phyloP scores from a whole-genome alignment of 1,140 invertebrate species.

The Magallana angulata region DNA sequence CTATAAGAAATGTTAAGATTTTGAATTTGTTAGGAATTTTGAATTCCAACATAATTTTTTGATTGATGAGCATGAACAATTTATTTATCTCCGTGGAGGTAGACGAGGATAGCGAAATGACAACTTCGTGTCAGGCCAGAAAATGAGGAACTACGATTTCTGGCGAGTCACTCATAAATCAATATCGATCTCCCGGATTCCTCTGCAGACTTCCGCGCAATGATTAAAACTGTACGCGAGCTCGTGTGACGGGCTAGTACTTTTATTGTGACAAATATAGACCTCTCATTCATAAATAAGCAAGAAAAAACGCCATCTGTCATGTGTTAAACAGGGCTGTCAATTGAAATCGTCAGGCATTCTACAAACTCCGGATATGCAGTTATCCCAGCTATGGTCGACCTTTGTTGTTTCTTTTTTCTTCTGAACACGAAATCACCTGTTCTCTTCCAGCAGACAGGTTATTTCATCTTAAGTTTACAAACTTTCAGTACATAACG shows the following conservation, averaged over 20 bases:
- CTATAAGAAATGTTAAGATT: neutral
- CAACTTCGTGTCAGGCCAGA: neutral
- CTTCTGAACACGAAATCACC: too few relatives aligned
- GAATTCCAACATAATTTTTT: neutral
- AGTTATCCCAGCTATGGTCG: neutral
- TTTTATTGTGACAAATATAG: conserved; percentile 33
- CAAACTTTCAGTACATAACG: too few relatives aligned
- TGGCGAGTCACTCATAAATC: neutral
- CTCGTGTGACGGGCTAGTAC: conserved; percentile 3
- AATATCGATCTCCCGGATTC: neutral
- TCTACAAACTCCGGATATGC: conserved; percentile 26
- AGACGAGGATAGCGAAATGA: neutral
- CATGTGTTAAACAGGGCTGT: conserved; percentile 25
- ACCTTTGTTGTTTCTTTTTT: too few relatives aligned
- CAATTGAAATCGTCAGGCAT: conserved; percentile 21
- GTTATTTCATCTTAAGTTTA: too few relatives aligned
- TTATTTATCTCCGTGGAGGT: neutral
- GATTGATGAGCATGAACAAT: conserved; percentile 9
- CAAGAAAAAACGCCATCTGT: neutral
- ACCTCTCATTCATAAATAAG: conserved; percentile 23
- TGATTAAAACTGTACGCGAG: neutral
- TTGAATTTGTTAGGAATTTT: neutral
- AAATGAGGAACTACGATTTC: neutral
- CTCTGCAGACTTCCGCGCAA: neutral
- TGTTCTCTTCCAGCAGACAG: too few relatives aligned